Conservation (phyloP, 92 coral and sea anemone genomes). For the Porites lobata region DNA sequence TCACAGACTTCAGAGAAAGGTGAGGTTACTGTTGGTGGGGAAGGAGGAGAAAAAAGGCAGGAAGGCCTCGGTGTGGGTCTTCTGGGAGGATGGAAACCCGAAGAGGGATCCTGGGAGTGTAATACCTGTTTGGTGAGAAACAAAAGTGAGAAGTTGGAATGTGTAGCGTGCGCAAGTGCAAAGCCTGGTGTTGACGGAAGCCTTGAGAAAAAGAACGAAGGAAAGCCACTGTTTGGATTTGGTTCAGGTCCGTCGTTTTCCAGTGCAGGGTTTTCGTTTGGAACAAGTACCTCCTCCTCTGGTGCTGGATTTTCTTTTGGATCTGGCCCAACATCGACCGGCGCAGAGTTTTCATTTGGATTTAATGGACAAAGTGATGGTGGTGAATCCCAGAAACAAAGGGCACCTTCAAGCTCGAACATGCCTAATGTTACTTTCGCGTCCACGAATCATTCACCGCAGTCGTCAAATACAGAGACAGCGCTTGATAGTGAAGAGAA, state of each 20-base stretch:
- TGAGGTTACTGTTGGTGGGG: not conserved
- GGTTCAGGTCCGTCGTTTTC: not conserved
- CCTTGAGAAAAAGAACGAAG: not conserved
- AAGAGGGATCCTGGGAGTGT: conserved; percentile 11
- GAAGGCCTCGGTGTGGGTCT: too few relatives aligned
- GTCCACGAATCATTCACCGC: not conserved
- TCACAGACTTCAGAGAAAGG: not conserved
- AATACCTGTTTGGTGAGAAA: too few relatives aligned
- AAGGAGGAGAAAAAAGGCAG: not conserved
- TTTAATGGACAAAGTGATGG: not conserved
- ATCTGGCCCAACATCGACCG: not conserved
- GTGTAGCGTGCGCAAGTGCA: conserved; percentile 48
- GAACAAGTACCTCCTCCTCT: too few relatives aligned
- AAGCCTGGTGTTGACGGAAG: conserved; percentile 39
- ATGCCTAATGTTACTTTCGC: not conserved
- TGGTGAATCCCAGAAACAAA: not conserved
- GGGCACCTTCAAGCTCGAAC: not conserved
- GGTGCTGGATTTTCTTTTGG: too few relatives aligned
- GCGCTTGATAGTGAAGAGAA: not conserved
- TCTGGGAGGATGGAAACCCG: too few relatives aligned
- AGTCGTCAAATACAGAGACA: not conserved
- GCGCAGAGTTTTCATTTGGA: not conserved
- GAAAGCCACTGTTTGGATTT: not conserved
- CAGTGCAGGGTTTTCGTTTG: too few relatives aligned
- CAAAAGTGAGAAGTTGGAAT: too few relatives aligned